phyloP scores from a whole-genome alignment of 1,140 invertebrate genomes.

The Drosophila rufa region DNA sequence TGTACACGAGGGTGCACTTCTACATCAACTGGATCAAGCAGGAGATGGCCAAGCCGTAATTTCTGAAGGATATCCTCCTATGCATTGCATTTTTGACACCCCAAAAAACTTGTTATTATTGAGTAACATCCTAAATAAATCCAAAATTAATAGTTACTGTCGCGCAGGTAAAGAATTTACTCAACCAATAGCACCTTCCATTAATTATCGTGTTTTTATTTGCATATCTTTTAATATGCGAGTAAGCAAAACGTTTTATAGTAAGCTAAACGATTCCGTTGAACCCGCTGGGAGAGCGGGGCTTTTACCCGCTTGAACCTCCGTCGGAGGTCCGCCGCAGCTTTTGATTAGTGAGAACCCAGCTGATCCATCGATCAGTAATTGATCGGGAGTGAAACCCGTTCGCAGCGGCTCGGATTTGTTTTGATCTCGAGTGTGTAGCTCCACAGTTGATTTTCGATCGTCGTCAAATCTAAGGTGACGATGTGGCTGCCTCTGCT shows the following conservation, averaged over 20 bases:
- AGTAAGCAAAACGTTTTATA: constrained; percentile 9
- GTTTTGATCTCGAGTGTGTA: neutral
- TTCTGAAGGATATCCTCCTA: no score
- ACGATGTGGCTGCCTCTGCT: constrained; percentile 40
- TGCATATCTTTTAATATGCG: neutral
- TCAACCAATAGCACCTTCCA: neutral
- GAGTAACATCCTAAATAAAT: neutral
- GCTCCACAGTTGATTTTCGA: constrained; percentile 13
- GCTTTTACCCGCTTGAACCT: constrained; percentile 33
- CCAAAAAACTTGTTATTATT: neutral
- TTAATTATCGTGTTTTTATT: constrained; percentile 13
- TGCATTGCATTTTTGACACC: neutral
- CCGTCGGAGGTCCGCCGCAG: neutral
- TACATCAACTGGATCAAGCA: constrained; percentile 75
- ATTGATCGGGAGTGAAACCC: constrained; percentile 28
- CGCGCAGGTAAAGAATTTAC: no score
- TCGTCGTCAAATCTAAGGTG: constrained; percentile 9
- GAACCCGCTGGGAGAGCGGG: constrained; percentile 1
- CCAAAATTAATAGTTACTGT: neutral
- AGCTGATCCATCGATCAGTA: constrained; percentile 15
- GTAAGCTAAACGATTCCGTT: neutral
- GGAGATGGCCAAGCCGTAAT: constrained; percentile 34
- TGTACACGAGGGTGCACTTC: constrained; percentile 71
- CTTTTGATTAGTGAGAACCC: neutral
- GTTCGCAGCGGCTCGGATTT: constrained; percentile 11